Evolutionary conservation across 1,140 invertebrate species (phyloP), one percentile per base, ranked within the genome.

Genomic region (Triops longicaudatus): DNA sequence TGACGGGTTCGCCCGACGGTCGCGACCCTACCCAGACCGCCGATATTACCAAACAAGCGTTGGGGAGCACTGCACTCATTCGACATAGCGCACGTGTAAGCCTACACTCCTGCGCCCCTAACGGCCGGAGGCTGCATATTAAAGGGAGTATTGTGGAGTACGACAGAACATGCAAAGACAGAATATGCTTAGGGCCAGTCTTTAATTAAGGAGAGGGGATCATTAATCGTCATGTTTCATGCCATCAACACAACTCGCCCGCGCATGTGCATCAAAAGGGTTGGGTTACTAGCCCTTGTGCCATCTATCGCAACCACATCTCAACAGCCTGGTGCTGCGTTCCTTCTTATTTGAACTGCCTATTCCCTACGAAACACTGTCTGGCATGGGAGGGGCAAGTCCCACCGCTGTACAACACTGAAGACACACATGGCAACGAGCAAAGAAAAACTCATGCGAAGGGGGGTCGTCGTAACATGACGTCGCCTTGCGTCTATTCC

Each of bases 401-500:
- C 14, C 10, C 6, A 63, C n/a, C 50, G 5, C 14, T 63, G 50
- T 63, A 63, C 2, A n/a, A n/a, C n/a, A 44, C 43, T 12, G 43
- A 6, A 22, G 6, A 63, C 50, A 63, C 50, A 63, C 50, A 63
- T 63, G 50, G 50, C 14, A 63, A 63, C 50, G 50, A 14, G 50
- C 6, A 63, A 63, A 63, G 50, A 22, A 14, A 63, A 63, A 22
- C 50, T 5, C 14, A n/a, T n/a, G 50, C 50, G 22, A 63, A 63
- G 50, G 50, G 50, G 50, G 50, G 31, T 37, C 50, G 50, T 63
- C 50, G n/a, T 63, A 63, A 63, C 50, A 63, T 14, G 50, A 22
- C 50, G 50, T 63, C 50, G 50, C 50, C n/a, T 63, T 63, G 14
- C 50, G 50, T 63, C 50, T 63, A 63, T 63, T 63, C 50, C 22